Evolutionary conservation across 2,888 invertebrate species (phyloP), one percentile per base, ranked within the genome.

Genomic region (Plebejus anna): DNA sequence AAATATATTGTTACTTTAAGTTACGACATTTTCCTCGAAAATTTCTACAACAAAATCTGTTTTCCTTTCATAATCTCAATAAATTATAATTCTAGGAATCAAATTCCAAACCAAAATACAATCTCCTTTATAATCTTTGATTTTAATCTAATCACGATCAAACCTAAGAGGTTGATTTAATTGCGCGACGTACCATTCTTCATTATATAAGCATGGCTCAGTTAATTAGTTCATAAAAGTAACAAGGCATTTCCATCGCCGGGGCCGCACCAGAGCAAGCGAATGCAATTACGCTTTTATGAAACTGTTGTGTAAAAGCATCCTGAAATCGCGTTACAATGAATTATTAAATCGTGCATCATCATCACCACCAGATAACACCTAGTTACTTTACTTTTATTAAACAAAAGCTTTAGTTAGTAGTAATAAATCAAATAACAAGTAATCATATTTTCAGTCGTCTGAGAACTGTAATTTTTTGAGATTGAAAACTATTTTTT

Each of bases 191-290:
- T 92, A 92, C 93, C 91, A 92, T 90, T 92, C 89, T 91, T 90
- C 91, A 92, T 93, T 93, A 92, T 90, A 92, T 92, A 92, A 92
- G 86, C 92, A 92, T 92, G 92, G 91, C 90, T 91, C 86, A 89
- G 87, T 90, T 92, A 93, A 94, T 94, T 92, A 92, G 91, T 92
- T 92, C 92, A 94, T 91, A 92, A 91, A 92, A 90, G 92, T 91
- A 92, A 92, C 90, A 90, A 92, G 91, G 91, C 92, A 91, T 90
- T 91, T 90, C 90, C 91, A 91, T 91, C 89, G 82, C 87, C 86
- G 84, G 85, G 85, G 86, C 80, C 82, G 82, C 80, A 16, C 51
- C 55, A 16, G 55, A 55, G 11, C 55, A 47, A 47, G 80, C 32
- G 22, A 55, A 73, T 73, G 55, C 73, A 55, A 47, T 73, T 73